These are phyloP conservation scores for Eurytoma californica DNA, from an alignment of 2,888 invertebrate species.

Conservation along the genomic window DNA sequence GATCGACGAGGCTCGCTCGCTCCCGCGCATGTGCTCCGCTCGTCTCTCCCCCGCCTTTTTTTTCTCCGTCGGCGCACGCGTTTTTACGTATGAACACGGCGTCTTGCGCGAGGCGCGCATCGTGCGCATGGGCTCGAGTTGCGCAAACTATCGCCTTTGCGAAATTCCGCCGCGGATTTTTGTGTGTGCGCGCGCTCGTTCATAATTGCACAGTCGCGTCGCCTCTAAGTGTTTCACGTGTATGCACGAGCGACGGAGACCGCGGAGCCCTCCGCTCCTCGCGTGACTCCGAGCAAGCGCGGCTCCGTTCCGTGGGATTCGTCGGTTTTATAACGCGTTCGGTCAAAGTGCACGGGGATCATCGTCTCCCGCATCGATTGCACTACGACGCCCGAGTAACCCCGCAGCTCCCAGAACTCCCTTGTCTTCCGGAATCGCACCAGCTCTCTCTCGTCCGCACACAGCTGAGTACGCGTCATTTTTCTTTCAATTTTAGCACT, in stretches of 20 bases:
- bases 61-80: neutral
- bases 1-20: constrained; percentile 23
- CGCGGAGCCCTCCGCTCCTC: neutral
- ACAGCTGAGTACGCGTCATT: too few relatives aligned
- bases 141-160: constrained; percentile 46
- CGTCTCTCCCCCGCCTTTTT: neutral
- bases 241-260: neutral
- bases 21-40: neutral
- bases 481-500: too few relatives aligned
- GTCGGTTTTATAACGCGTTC: constrained; percentile 16
- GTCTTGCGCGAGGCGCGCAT: neutral
- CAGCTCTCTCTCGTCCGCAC: neutral
- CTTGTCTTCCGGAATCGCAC: too few relatives aligned
- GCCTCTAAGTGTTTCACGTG: constrained; percentile 20
- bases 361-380: neutral
- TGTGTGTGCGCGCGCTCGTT: constrained; percentile 12
- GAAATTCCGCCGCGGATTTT: constrained; percentile 43
- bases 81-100: neutral
- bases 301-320: neutral
- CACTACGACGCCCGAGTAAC: neutral
- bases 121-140: constrained; percentile 7
- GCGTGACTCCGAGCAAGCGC: constrained; percentile 1
- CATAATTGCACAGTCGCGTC: constrained; percentile 36
- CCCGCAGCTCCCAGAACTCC: too few relatives aligned
- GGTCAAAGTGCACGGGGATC: neutral